Evolutionary conservation across 1,140 invertebrate genomes (phyloP), one percentile per base, ranked within the genome.

Genomic region (Teleogryllus occipitalis): DNA sequence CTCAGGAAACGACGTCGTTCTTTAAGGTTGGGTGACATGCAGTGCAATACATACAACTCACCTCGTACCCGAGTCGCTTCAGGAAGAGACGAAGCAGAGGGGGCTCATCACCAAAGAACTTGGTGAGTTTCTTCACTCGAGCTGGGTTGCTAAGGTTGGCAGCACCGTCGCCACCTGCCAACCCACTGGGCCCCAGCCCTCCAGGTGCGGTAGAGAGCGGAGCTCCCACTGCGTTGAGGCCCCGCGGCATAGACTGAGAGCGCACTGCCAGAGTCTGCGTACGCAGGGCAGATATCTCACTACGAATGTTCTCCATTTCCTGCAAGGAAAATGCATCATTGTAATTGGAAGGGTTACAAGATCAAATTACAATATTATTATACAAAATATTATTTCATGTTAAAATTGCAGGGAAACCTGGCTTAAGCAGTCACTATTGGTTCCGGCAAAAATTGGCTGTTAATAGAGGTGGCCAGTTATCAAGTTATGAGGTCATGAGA

Each of bases 21-120:
- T 39, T 39, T 39, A 39, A 39, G 27, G 27, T 1, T 39, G 27
- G 27, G 27, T 39, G 27, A 5, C 27, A 39, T 39, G 27, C 27
- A 39, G 27, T 39, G 27, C 27, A 39, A 39, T 2, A 39, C 27
- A 39, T 39, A 39, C 27, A 39, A 39, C 27, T 39, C 27, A 97
- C 96, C 92, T 97, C 96, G 88, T 97, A 98, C 82, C 96, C 96
- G 80, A 98, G 89, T 88, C 96, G 96, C 86, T 95, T 93, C 74
- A 98, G 89, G 87, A 97, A 97, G 39, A 97, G 89, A 85, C 95
- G 90, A 85, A 98, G 90, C 72, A 97, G 89, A 14, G 95, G 96
- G 47, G 96, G 96, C 84, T 98, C 96, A 85, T 96, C 94, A 14
- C 96, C 96, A 87, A 97, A 98, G 90, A 97, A 97, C 87, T 96